Evolutionary conservation across 2,797 vertebrate species (phyloP), one percentile per base, ranked within the genome.

Genomic region (Parauchenoglanis punctatus): DNA sequence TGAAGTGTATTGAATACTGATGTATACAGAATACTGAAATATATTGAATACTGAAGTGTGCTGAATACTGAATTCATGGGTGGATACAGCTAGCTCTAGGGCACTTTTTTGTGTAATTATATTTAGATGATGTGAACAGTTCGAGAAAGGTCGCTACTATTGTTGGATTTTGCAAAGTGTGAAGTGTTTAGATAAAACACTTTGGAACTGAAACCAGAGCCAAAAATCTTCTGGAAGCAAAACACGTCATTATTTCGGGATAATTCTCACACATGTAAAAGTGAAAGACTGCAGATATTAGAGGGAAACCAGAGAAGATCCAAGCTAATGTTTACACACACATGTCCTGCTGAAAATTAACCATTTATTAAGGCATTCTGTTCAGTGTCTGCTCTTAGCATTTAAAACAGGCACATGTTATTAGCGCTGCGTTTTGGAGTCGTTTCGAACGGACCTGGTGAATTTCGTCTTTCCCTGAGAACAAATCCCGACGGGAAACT

Each of bases 211-310:
- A 70, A n/a, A 61, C 46, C 46, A 35, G 73, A 81, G 56, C 5
- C 0, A 25, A 15, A 59, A 81, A 44, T 58, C 31, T 40, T 44
- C 77, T 81, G 77, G 20, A 59, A 59, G 11, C 35, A 61, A 31
- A 44, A 44, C 3, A 17, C 56, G 7, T 44, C 35, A 10, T 25
- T 25, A 81, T 44, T 44, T 81, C 1, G 31, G 11, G 20, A 61
- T 28, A 1, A 25, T 59, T 56, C 25, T 82, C 84, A 23, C 44
- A 20, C 67, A 76, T 70, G 31, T 88, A 84, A 88, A 56, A 84
- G 35, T 80, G 84, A 90, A 65, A 86, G 63, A 68, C 67, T 89
- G 87, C 89, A 90, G 89, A 90, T 89, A 58, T 88, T 84, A n/a
- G 44, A 86, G 13, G 59, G 76, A 87, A 89, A 70, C 76, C 84